Conservation (phyloP, 1,140 invertebrate species). For the Bombus impatiens region DNA sequence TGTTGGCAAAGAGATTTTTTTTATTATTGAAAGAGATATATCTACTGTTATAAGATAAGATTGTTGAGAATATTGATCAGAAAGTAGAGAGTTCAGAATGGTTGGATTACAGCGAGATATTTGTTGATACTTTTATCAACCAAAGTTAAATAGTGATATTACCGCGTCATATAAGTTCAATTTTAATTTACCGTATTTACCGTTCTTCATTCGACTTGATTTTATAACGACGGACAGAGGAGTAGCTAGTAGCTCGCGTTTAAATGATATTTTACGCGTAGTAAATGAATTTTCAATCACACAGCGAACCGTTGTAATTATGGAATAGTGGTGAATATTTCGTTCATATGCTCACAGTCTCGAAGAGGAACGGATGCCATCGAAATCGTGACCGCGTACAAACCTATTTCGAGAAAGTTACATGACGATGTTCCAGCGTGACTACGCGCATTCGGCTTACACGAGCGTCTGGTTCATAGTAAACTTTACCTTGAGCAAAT, state of each 20-base stretch:
- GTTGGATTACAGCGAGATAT: background rate
- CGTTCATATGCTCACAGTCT: background rate
- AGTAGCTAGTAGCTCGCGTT: too few species aligned
- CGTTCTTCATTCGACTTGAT: too few species aligned
- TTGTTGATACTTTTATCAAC: too few species aligned
- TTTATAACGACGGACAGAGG: too few species aligned
- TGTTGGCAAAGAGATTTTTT: too few species aligned
- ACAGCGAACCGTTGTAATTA: background rate
- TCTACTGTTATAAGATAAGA: too few species aligned
- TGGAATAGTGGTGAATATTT: background rate
- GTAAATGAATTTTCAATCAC: background rate
- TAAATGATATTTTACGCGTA: too few species aligned
- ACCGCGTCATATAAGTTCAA: too few species aligned
- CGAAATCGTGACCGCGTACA: constrained; percentile 37
- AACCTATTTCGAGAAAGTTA: constrained; percentile 40
- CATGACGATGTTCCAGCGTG: constrained; percentile 4
- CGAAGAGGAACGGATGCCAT: constrained; percentile 19
- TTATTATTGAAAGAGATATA: too few species aligned
- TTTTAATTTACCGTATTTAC: too few species aligned
- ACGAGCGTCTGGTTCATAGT: background rate
- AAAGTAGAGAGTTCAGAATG: background rate
- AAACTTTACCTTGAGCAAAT: constrained; percentile 19
- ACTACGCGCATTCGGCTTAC: background rate
- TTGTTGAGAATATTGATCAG: background rate
- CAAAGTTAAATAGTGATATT: too few species aligned